Evolutionary conservation across 2,888 invertebrate genomes (phyloP).

Genomic region (Eupeodes luniger): DNA sequence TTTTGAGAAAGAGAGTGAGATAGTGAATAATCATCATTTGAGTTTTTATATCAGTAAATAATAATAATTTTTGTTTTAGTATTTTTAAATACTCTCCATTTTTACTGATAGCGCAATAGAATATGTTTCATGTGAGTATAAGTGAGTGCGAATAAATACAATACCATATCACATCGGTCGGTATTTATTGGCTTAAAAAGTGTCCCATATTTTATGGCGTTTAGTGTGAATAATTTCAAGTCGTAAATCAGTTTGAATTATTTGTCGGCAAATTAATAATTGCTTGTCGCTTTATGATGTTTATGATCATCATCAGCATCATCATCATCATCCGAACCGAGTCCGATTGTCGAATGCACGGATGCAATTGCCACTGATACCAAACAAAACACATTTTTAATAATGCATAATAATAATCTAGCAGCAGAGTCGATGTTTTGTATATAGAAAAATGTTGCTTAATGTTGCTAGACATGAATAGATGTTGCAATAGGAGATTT

Average conservation of each 20-base stretch:
- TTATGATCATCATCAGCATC: slow-evolving; percentile 59
- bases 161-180: not conserved
- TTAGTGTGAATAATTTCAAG: slow-evolving; percentile 77
- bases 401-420: not conserved
- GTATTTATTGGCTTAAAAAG: slow-evolving; percentile 51
- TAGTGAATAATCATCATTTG: slow-evolving; percentile 18
- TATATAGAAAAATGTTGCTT: slow-evolving; percentile 56
- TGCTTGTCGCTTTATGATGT: slow-evolving; percentile 77
- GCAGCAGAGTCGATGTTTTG: not conserved
- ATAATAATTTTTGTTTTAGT: slow-evolving; percentile 6
- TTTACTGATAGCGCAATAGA: slow-evolving; percentile 60
- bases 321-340: slow-evolving; percentile 29
- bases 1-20: not conserved
- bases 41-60: slow-evolving; percentile 50
- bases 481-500: slow-evolving; percentile 60
- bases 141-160: slow-evolving; percentile 2
- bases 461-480: slow-evolving; percentile 30
- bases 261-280: slow-evolving; percentile 78
- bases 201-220: slow-evolving; percentile 76
- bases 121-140: slow-evolving; percentile 29
- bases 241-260: slow-evolving; percentile 78
- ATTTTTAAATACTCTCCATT: slow-evolving; percentile 39
- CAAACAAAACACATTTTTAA: slow-evolving; percentile 24
- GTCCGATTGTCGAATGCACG: slow-evolving; percentile 45
- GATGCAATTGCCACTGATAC: slow-evolving; percentile 54